Evolutionary conservation across 1,140 invertebrate genomes (phyloP).

Genomic region (Pogonus chalceus): DNA sequence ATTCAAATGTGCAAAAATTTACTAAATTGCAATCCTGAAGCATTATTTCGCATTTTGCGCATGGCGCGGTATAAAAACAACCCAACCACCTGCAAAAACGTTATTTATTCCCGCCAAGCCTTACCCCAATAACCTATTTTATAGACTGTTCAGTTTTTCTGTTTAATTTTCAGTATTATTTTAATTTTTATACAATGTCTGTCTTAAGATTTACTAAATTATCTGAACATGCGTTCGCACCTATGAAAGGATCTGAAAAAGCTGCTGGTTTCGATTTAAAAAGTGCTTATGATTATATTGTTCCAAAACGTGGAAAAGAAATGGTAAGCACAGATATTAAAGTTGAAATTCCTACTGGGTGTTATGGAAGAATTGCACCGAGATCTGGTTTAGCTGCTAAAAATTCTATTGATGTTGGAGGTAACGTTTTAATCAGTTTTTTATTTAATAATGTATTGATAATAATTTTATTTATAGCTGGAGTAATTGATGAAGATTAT

Average conservation of each 20-base stretch:
- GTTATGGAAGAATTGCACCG: constrained; percentile 92
- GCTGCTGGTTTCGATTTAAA: constrained; percentile 89
- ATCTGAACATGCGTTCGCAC: constrained; percentile 65
- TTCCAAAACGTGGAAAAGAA: constrained; percentile 76
- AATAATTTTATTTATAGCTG: constrained; percentile 53
- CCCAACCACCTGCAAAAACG: no score
- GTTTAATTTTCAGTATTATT: no score
- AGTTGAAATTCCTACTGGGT: constrained; percentile 73
- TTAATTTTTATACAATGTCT: no score
- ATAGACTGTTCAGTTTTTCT: no score
- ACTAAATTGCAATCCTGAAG: no score
- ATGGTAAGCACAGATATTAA: constrained; percentile 89
- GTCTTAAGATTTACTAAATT: constrained; percentile 60
- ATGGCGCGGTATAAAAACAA: no score
- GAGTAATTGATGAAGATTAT: constrained; percentile 89
- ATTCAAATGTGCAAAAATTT: no score
- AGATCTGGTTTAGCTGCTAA: constrained; percentile 92
- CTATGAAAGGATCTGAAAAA: constrained; percentile 68
- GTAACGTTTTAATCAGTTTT: constrained; percentile 31
- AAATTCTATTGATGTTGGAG: constrained; percentile 92
- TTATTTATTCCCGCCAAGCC: no score
- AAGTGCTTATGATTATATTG: constrained; percentile 76
- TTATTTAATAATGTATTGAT: constrained; percentile 1
- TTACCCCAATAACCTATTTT: no score
- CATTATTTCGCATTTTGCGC: no score